Evolutionary conservation across 1,140 invertebrate genomes (phyloP).

Genomic region (Drosophila pachea): DNA sequence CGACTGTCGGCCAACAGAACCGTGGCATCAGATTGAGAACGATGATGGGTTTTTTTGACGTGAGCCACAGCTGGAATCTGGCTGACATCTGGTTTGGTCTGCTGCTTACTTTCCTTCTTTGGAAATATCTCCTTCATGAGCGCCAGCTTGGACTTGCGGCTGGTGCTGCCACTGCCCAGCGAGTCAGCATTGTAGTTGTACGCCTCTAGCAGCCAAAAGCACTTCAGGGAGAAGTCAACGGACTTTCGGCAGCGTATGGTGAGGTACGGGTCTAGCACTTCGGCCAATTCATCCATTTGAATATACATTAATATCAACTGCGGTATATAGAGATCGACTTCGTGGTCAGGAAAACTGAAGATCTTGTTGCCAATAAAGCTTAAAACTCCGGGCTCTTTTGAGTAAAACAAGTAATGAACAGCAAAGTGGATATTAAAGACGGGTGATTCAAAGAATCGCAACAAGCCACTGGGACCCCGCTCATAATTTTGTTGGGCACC

Average conservation of each 20-base stretch:
- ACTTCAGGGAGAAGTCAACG: slow-evolving; percentile 96
- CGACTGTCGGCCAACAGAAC: slow-evolving; percentile 79
- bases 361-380: slow-evolving; percentile 97
- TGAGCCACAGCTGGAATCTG: slow-evolving; percentile 37
- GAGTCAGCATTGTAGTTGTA: slow-evolving; percentile 81
- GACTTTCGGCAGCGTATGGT: slow-evolving; percentile 95
- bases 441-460: slow-evolving; percentile 97
- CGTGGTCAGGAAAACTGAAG: slow-evolving; percentile 94
- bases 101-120: slow-evolving; percentile 66
- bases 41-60: slow-evolving; percentile 80
- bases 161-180: slow-evolving; percentile 44
- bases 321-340: slow-evolving; percentile 98
- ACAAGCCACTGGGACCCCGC: slow-evolving; percentile 82
- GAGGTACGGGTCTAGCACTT: slow-evolving; percentile 96
- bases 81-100: slow-evolving; percentile 28
- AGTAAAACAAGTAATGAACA: slow-evolving; percentile 97
- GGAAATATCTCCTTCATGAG: slow-evolving; percentile 79
- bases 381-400: slow-evolving; percentile 98
- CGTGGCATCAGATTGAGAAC: slow-evolving; percentile 95
- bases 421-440: slow-evolving; percentile 99
- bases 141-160: slow-evolving; percentile 78
- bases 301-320: slow-evolving; percentile 99
- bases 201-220: slow-evolving; percentile 96
- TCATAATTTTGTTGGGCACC: slow-evolving; percentile 56
- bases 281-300: slow-evolving; percentile 97